A percentile compares a stretch with the other conserved stretches of the same genome.
Evolutionary conservation across 2,797 vertebrate species (phyloP).

Genomic region (Crax fasciolata): DNA sequence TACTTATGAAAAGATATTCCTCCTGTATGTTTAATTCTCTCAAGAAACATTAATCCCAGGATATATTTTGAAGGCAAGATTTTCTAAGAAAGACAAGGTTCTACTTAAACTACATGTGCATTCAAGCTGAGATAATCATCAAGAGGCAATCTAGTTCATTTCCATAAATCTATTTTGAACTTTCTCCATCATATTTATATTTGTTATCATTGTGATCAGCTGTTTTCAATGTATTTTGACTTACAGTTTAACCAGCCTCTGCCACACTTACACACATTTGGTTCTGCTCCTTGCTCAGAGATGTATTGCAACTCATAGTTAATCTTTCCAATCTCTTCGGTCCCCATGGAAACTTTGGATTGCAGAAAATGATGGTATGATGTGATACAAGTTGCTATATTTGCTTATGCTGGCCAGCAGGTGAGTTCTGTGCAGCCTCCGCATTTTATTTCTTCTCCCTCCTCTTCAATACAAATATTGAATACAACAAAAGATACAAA

Average conservation of each 20-base stretch:
- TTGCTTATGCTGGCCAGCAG: neutral
- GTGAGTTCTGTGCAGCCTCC: neutral
- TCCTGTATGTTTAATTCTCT: neutral
- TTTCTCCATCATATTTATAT: neutral
- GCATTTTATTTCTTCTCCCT: neutral
- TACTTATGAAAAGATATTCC: neutral
- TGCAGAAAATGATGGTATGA: neutral
- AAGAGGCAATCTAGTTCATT: neutral
- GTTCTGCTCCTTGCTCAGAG: neutral
- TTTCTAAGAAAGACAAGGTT: neutral
- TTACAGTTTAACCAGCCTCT: neutral
- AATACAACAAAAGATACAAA: neutral
- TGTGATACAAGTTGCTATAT: neutral
- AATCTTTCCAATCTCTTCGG: neutral
- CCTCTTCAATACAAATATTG: neutral
- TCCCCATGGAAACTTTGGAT: neutral
- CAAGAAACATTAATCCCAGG: neutral
- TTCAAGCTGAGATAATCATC: neutral
- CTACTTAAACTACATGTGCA: constrained; percentile 8
- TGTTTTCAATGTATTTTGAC: neutral
- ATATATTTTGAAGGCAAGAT: neutral
- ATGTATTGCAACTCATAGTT: neutral
- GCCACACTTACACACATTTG: neutral
- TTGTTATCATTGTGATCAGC: neutral
- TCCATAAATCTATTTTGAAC: neutral